These are phyloP conservation scores for Arenicola marina DNA, from an alignment of 2,888 invertebrate species.

Conservation along the genomic window DNA sequence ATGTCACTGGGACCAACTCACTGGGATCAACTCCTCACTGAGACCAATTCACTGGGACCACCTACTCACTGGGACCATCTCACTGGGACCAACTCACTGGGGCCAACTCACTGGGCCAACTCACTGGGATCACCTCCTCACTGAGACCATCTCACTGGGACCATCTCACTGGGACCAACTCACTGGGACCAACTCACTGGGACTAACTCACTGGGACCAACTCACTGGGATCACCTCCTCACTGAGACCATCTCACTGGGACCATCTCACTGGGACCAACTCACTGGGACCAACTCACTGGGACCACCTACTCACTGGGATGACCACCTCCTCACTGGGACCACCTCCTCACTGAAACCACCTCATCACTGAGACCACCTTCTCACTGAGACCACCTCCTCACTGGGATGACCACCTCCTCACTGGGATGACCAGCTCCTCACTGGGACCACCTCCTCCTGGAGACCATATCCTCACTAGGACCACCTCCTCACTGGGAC, in stretches of 20 bases:
- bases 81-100: background rate
- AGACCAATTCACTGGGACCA: no score
- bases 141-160: background rate
- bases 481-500: no score
- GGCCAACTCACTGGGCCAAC: background rate
- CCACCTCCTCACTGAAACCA: no score
- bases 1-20: background rate
- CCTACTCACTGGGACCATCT: no score
- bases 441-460: background rate
- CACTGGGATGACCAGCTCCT: no score
- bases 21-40: background rate
- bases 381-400: background rate
- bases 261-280: no score
- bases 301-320: background rate
- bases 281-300: background rate
- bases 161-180: no score
- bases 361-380: background rate
- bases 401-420: no score
- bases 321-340: no score
- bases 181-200: background rate
- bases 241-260: no score
- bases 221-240: no score
- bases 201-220: background rate
- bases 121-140: no score
- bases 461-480: background rate